These are phyloP conservation scores for honey bee (Apis mellifera) DNA, from an alignment of 1,140 invertebrate species.

Conservation along the genomic window DNA sequence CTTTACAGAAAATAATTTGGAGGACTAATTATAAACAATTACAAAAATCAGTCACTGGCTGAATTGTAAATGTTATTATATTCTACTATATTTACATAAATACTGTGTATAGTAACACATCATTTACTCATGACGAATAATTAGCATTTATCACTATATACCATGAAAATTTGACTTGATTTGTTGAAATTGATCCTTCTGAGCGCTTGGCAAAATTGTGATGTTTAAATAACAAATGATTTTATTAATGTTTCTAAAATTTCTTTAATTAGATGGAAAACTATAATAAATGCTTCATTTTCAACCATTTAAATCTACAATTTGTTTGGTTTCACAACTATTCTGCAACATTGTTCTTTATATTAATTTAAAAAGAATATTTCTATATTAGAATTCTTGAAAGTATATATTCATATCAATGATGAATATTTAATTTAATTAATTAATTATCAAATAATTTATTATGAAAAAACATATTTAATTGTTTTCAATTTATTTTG, in stretches of 20 bases:
- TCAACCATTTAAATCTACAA: slow-evolving; percentile 24
- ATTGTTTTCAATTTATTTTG: slow-evolving; percentile 17
- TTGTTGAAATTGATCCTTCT: slow-evolving; percentile 29
- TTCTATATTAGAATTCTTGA: slow-evolving; percentile 16
- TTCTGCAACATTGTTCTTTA: slow-evolving; percentile 1
- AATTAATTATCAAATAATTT: slow-evolving; percentile 18
- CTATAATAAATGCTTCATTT: slow-evolving; percentile 35
- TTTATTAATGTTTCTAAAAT: slow-evolving; percentile 19
- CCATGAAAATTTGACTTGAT: slow-evolving; percentile 42
- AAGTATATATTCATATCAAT: slow-evolving; percentile 23
- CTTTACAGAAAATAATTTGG: slow-evolving; percentile 59
- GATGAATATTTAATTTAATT: neutral
- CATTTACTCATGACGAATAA: slow-evolving; percentile 52
- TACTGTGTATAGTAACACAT: slow-evolving; percentile 67
- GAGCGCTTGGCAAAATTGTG: slow-evolving; percentile 22
- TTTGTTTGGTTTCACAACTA: slow-evolving; percentile 36
- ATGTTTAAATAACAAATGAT: slow-evolving; percentile 37
- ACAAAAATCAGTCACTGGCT: slow-evolving; percentile 70
- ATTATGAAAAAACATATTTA: slow-evolving; percentile 9
- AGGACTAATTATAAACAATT: slow-evolving; percentile 65
- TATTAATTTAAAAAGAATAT: slow-evolving; percentile 29
- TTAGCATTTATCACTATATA: slow-evolving; percentile 53
- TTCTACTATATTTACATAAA: slow-evolving; percentile 75
- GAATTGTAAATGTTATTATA: slow-evolving; percentile 68
- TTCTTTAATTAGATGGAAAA: slow-evolving; percentile 15